Evolutionary conservation across 2,888 invertebrate species (phyloP), one percentile per base, ranked within the genome.

Genomic region (Drosophila mayaguana): DNA sequence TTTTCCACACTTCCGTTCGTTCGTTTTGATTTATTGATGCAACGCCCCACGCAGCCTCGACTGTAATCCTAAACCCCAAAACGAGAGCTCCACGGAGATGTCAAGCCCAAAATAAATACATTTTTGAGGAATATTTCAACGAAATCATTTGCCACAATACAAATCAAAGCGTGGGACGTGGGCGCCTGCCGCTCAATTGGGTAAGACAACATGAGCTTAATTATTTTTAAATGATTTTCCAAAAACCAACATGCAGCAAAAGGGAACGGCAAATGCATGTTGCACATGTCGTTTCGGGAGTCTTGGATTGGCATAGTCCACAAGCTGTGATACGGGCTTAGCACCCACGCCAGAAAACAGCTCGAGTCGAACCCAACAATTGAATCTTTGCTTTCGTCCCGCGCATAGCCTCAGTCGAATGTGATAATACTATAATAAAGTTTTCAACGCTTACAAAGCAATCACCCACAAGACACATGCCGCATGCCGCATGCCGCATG

Each of bases 141-240:
- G 42, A 36, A 65, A 42, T 53, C 55, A 48, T 70, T 70, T 70
- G 70, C 46, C 46, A n/a, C 46, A 48, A 50, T 32, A 20, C 18
- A 54, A 25, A 43, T 34, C 20, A 50, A 40, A 40, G 20, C 22
- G 28, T 45, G 20, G 43, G 11, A 40, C 66, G 76, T 76, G 68
- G 72, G 76, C 14, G 43, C 51, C 32, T 25, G 54, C 61, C 28
- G 40, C 54, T 56, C 61, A 66, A 64, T 62, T 63, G 61, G 61
- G 62, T 22, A 61, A 71, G 48, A 62, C 62, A 72, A 84, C 85
- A 82, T 80, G 64, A 83, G 83, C 83, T 80, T 83, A 83, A 83
- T 83, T 83, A 86, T 86, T 83, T 83, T 70, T 71, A 86, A 83
- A 88, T 88, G 89, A 88, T 88, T 88, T 78, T 60, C 69, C 51